phyloP scores from a whole-genome alignment of 2,797 vertebrate genomes.

The Centroberyx gerrardi region DNA sequence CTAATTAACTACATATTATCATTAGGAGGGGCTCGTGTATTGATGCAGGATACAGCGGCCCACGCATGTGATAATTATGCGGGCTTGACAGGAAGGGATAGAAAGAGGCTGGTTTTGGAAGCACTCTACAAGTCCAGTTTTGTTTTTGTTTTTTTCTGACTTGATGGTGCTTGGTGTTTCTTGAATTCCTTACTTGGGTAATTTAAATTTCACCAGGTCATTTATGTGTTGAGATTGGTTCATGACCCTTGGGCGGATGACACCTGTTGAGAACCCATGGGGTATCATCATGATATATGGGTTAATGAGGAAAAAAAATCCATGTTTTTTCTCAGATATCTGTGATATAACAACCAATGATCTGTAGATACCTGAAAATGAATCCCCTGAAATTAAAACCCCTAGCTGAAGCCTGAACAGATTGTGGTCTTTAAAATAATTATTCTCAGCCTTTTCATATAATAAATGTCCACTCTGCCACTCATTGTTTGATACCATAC shows the following conservation, averaged over 20 bases:
- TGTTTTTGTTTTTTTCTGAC: not conserved
- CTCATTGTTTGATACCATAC: too few relatives aligned
- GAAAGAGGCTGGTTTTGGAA: conserved; percentile 39
- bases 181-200: conserved; percentile 4
- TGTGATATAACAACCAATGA: too few relatives aligned
- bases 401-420: too few relatives aligned
- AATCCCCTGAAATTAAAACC: too few relatives aligned
- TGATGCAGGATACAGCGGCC: conserved; percentile 71
- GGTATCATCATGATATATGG: not conserved
- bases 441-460: too few relatives aligned
- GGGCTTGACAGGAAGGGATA: conserved; percentile 61
- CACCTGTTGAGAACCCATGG: not conserved
- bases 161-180: conserved; percentile 1
- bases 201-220: conserved; percentile 3
- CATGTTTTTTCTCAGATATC: not conserved
- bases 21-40: conserved; percentile 74
- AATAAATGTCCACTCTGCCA: too few relatives aligned
- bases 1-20: conserved; percentile 82
- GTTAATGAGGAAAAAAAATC: not conserved
- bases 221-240: conserved; percentile 4
- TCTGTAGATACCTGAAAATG: too few relatives aligned
- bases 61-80: conserved; percentile 71
- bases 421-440: too few relatives aligned
- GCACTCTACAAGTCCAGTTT: not conserved
- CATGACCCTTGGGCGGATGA: not conserved